Conservation (phyloP, 2,888 invertebrate genomes). For the Melolontha melolontha region DNA sequence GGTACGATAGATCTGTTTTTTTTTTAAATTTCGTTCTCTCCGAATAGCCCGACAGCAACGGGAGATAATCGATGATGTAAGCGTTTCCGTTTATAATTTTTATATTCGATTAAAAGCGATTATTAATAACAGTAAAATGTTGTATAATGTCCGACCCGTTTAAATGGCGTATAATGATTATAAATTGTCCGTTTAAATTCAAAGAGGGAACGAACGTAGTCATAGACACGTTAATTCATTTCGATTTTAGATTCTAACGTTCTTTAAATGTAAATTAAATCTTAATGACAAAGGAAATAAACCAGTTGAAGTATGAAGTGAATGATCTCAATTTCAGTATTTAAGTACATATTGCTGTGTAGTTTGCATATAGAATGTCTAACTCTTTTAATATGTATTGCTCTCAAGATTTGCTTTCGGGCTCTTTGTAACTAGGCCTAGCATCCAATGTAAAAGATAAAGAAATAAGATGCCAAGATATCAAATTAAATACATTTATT, state of each 20-base stretch:
- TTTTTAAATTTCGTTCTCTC: neutral
- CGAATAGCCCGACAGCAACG: neutral
- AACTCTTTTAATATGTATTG: too few species aligned
- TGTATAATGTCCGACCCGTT: slow-evolving; percentile 13
- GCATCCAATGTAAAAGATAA: too few species aligned
- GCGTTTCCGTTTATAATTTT: slow-evolving; percentile 38
- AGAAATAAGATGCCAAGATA: too few species aligned
- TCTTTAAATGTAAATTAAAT: slow-evolving; percentile 7
- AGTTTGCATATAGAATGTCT: too few species aligned
- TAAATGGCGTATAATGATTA: slow-evolving; percentile 32
- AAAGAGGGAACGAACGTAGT: neutral
- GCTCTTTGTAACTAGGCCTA: too few species aligned
- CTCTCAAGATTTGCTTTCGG: too few species aligned
- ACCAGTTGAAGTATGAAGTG: neutral
- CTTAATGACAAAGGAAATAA: slow-evolving; percentile 15
- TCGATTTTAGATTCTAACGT: neutral
- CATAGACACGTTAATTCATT: slow-evolving; percentile 1
- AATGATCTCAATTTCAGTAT: too few species aligned
- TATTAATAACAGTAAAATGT: slow-evolving; percentile 25
- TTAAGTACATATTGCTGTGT: too few species aligned
- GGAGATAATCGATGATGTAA: slow-evolving; percentile 25
- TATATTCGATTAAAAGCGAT: slow-evolving; percentile 26
- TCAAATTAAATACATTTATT: too few species aligned
- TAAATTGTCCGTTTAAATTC: slow-evolving; percentile 19
- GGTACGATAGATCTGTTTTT: slow-evolving; percentile 25